These are phyloP conservation scores for Pachypanchax playfairii DNA, from an alignment of 2,113 vertebrate genomes.

Conservation along the genomic window DNA sequence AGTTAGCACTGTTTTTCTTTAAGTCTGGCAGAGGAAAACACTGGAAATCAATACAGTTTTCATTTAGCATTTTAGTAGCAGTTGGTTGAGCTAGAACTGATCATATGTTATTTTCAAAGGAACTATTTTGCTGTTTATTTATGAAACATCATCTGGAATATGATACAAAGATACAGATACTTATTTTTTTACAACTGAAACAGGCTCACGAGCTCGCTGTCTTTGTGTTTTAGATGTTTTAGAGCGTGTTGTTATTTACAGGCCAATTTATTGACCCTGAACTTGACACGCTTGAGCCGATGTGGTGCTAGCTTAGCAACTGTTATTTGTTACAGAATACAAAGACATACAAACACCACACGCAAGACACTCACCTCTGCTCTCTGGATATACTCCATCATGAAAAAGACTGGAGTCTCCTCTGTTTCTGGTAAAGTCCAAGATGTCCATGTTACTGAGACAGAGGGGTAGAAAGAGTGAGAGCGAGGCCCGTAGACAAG, in stretches of 20 bases:
- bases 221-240: slow-evolving; percentile 18
- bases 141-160: background rate
- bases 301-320: slow-evolving; percentile 7
- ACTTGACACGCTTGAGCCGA: background rate
- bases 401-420: slow-evolving; percentile 44
- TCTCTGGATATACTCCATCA: slow-evolving; percentile 47
- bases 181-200: slow-evolving; percentile 14
- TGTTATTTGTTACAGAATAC: slow-evolving; percentile 6
- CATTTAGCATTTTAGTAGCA: slow-evolving; percentile 43
- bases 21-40: slow-evolving; percentile 67
- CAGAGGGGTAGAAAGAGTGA: slow-evolving; percentile 34
- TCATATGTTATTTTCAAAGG: slow-evolving; percentile 1
- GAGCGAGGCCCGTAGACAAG: slow-evolving; percentile 54
- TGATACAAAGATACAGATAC: slow-evolving; percentile 11
- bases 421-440: slow-evolving; percentile 51
- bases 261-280: slow-evolving; percentile 30
- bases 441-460: slow-evolving; percentile 51
- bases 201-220: slow-evolving; percentile 9
- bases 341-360: slow-evolving; percentile 18
- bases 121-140: slow-evolving; percentile 7
- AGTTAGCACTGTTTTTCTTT: slow-evolving; percentile 61
- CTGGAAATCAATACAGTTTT: slow-evolving; percentile 65
- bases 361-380: slow-evolving; percentile 70
- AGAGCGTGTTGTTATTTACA: slow-evolving; percentile 22
- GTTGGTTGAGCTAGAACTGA: slow-evolving; percentile 22